A percentile compares a stretch with the other conserved stretches of the same genome.
Evolutionary conservation across 2,113 vertebrate species (phyloP).

Genomic region (Terrapene triunguis): DNA sequence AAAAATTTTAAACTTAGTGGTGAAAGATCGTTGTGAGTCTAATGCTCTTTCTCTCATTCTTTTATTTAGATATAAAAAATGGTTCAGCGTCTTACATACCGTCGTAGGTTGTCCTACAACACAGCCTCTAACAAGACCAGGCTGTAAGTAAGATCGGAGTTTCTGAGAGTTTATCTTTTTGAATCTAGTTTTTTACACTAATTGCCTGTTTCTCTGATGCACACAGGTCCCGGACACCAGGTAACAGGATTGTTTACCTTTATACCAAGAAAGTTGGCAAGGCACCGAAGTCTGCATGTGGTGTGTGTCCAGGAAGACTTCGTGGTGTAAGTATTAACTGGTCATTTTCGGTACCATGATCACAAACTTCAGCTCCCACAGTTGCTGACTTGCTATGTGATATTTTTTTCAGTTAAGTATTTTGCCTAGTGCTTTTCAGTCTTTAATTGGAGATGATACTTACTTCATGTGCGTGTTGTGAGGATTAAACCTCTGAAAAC

Average conservation of each 20-base stretch:
- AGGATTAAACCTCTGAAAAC: background rate
- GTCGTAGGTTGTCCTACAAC: constrained; percentile 99
- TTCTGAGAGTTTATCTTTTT: rapidly evolving
- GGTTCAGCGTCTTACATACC: constrained; percentile 98
- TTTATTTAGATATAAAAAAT: constrained; percentile 81
- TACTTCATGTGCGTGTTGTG: background rate
- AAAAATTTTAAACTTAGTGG: background rate
- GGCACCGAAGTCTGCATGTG: constrained; percentile 96
- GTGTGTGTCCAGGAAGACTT: constrained; percentile 95
- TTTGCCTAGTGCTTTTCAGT: background rate
- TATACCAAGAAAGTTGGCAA: constrained; percentile 99
- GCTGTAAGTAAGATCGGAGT: constrained; percentile 84
- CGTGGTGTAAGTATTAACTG: constrained; percentile 89
- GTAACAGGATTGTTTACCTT: constrained; percentile 97
- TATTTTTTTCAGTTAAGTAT: background rate
- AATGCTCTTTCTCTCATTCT: constrained; percentile 29
- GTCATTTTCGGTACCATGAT: background rate
- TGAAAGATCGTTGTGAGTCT: background rate
- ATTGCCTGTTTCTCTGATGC: background rate
- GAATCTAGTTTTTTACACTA: rapidly evolving
- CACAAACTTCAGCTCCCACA: background rate
- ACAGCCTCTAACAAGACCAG: constrained; percentile 98
- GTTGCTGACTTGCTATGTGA: background rate
- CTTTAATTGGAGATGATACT: background rate
- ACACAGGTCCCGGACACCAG: constrained; percentile 94